Percentiles rank a stretch among this genome's conserved stretches.
Conservation (phyloP, 1,140 invertebrate species). For the Meloidogyne floridensis region DNA sequence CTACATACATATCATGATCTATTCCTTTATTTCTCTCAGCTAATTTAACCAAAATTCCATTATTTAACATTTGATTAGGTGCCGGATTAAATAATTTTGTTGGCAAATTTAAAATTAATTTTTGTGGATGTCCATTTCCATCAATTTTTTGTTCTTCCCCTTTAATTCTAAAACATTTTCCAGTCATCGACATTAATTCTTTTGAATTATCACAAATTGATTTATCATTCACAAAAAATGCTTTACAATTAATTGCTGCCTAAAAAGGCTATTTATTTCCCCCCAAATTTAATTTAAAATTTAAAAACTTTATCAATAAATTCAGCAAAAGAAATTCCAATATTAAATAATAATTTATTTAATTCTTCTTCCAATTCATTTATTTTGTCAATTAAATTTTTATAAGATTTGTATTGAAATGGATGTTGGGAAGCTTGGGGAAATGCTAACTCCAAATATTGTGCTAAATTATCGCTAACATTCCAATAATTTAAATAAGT, state of each 20-base stretch:
- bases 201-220: slow-evolving; percentile 44
- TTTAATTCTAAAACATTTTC: slow-evolving; percentile 53
- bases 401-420: slow-evolving; percentile 39
- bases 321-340: slow-evolving; percentile 15
- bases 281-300: not conserved
- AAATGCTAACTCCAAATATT: slow-evolving; percentile 55
- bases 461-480: slow-evolving; percentile 47
- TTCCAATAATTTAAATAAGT: slow-evolving; percentile 46
- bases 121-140: slow-evolving; percentile 51
- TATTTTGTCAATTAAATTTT: slow-evolving; percentile 18
- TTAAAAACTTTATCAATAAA: not conserved
- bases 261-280: slow-evolving; percentile 25
- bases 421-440: slow-evolving; percentile 42
- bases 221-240: slow-evolving; percentile 48
- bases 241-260: slow-evolving; percentile 39
- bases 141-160: slow-evolving; percentile 43
- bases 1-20: slow-evolving; percentile 51
- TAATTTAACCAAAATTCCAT: slow-evolving; percentile 57
- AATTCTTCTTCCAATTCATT: slow-evolving; percentile 46
- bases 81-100: slow-evolving; percentile 54
- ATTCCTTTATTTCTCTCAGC: slow-evolving; percentile 53
- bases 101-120: slow-evolving; percentile 48
- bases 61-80: slow-evolving; percentile 58
- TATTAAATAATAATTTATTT: slow-evolving; percentile 22
- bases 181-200: slow-evolving; percentile 58